phyloP scores from a whole-genome alignment of 2,113 vertebrate genomes.

The Chamaea fasciata region DNA sequence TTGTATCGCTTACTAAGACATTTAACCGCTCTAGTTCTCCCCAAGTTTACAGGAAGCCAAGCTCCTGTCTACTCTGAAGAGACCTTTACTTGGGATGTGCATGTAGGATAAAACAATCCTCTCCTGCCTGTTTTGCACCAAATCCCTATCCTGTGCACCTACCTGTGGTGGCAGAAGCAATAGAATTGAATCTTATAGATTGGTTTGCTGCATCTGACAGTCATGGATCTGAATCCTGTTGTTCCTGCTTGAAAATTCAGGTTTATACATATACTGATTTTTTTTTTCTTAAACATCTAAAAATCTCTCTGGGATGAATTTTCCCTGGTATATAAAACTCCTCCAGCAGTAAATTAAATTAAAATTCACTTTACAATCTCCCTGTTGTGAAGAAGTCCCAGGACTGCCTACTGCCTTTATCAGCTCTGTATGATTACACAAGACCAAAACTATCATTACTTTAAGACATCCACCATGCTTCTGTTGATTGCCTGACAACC shows the following conservation, averaged over 20 bases:
- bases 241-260: neutral
- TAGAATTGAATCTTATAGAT: fast-evolving
- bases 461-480: neutral
- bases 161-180: neutral
- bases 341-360: neutral
- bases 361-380: neutral
- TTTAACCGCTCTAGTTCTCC: neutral
- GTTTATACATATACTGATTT: neutral
- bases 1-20: neutral
- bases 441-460: neutral
- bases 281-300: neutral
- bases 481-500: neutral
- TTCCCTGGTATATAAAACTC: neutral
- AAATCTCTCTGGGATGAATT: neutral
- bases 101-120: neutral
- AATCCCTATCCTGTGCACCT: neutral
- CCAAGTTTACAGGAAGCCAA: neutral
- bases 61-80: neutral
- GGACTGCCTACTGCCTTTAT: neutral
- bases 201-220: neutral
- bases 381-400: neutral
- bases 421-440: neutral
- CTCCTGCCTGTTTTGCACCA: neutral
- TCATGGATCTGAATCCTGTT: neutral
- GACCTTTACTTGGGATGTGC: neutral